Conservation (phyloP, 2,113 vertebrate genomes). For the Piliocolobus tephrosceles region DNA sequence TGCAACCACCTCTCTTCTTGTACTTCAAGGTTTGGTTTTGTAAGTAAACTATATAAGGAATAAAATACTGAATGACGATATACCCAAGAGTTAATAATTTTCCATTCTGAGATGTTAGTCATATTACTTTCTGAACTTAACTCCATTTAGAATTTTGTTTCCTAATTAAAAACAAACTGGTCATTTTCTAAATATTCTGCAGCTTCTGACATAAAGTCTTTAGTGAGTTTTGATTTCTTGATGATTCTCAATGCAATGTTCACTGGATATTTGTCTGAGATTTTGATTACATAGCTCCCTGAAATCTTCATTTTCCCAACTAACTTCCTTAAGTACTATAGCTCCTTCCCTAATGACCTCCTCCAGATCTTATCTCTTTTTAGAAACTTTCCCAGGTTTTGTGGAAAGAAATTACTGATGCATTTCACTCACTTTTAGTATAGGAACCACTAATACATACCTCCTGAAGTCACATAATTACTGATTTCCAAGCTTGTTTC, state of each 20-base stretch:
- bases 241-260: not conserved
- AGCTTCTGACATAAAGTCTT: not conserved
- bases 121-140: slow-evolving; percentile 18
- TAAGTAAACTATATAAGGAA: not conserved
- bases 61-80: not conserved
- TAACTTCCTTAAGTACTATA: not conserved
- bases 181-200: not conserved
- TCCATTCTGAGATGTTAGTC: not conserved
- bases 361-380: not conserved
- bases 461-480: not conserved
- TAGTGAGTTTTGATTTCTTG: slow-evolving; percentile 21
- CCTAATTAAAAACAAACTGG: not conserved
- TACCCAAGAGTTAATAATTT: not conserved
- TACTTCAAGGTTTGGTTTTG: not conserved
- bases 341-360: not conserved
- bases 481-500: not conserved
- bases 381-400: not conserved
- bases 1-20: not conserved
- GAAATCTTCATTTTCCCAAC: not conserved
- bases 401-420: not conserved
- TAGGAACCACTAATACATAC: not conserved
- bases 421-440: not conserved
- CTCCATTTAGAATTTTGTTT: not conserved
- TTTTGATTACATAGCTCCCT: not conserved
- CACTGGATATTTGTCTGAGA: not conserved